A percentile compares a stretch with the other conserved stretches of the same genome.
These are phyloP conservation scores for Agrilus mali DNA, from an alignment of 2,888 invertebrate genomes.

Conservation along the genomic window DNA sequence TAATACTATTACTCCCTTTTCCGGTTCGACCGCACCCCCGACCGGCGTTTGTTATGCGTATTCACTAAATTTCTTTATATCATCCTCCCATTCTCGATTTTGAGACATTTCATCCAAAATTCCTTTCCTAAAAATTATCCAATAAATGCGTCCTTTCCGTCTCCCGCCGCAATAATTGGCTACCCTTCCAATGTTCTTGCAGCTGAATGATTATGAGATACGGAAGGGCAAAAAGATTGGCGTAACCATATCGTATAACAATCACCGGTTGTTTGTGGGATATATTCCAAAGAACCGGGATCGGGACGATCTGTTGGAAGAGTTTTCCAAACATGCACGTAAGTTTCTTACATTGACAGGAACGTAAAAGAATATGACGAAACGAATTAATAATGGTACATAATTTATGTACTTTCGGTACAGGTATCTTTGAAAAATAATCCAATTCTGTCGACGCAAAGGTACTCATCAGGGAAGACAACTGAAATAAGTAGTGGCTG, in stretches of 20 bases:
- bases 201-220: constrained; percentile 99
- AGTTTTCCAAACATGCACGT: constrained; percentile 99
- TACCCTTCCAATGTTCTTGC: constrained; percentile 83
- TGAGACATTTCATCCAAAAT: neutral
- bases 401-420: too few species aligned
- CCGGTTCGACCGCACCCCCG: constrained; percentile 7
- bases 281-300: constrained; percentile 99
- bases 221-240: constrained; percentile 99
- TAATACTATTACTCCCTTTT: neutral
- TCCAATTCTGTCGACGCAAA: too few species aligned
- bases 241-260: constrained; percentile 99
- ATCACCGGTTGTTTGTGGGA: constrained; percentile 99
- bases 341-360: constrained; percentile 54
- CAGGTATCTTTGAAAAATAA: too few species aligned
- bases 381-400: too few species aligned
- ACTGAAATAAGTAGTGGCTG: too few species aligned
- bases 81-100: too few species aligned
- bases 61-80: neutral
- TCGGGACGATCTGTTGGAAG: constrained; percentile 98
- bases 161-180: constrained; percentile 44
- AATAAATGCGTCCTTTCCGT: constrained; percentile 12
- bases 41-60: neutral
- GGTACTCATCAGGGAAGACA: too few species aligned
- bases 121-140: neutral
- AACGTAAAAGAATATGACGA: too few species aligned